phyloP scores from a whole-genome alignment of 2,113 vertebrate genomes.

The Gambusia affinis region DNA sequence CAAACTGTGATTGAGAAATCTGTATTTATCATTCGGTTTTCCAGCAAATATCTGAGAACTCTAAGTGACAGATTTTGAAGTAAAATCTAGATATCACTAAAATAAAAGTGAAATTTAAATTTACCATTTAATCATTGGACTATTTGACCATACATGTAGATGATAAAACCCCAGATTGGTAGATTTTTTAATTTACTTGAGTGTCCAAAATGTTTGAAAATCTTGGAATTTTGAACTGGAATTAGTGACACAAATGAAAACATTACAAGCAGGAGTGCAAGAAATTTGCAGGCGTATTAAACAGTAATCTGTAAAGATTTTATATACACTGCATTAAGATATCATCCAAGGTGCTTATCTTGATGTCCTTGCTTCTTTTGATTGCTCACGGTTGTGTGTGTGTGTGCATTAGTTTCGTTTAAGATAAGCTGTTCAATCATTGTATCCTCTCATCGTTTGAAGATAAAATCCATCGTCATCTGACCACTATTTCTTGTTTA shows the following conservation, averaged over 20 bases:
- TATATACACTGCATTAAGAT: not conserved
- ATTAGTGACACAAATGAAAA: not conserved
- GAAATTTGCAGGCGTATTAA: too few species aligned
- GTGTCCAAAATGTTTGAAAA: not conserved
- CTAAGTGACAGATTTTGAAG: not conserved
- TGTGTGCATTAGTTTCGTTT: slow-evolving; percentile 8
- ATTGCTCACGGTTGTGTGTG: not conserved
- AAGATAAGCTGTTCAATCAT: slow-evolving; percentile 52
- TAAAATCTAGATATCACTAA: not conserved
- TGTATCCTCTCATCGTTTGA: slow-evolving; percentile 47
- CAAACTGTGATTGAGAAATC: too few species aligned
- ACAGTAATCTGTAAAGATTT: not conserved
- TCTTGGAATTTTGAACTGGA: not conserved
- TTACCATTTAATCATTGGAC: not conserved
- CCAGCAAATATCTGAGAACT: not conserved
- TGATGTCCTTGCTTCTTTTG: slow-evolving; percentile 1
- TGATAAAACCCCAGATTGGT: too few species aligned
- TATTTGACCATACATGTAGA: too few species aligned
- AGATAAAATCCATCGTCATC: slow-evolving; percentile 50
- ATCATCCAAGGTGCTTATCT: not conserved
- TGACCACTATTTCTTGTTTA: slow-evolving; percentile 54
- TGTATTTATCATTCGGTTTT: too few species aligned
- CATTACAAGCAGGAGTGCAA: not conserved
- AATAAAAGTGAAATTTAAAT: not conserved
- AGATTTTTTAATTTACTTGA: not conserved